Conservation (phyloP, 2,797 vertebrate species). For the Spea hammondii region DNA sequence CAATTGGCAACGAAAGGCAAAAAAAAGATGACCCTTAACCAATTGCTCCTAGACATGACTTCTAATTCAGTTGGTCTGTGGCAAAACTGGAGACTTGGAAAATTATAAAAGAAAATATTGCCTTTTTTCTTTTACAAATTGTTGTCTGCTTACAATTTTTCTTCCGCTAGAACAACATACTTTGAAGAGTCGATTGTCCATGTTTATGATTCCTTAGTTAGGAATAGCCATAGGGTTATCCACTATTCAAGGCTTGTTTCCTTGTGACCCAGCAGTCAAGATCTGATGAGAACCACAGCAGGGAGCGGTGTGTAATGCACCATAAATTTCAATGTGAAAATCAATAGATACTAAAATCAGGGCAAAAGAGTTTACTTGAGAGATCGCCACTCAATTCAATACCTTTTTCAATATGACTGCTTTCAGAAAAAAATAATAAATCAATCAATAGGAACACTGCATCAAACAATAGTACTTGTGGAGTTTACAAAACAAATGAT, state of each 20-base stretch:
- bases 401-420: slow-evolving; percentile 23
- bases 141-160: slow-evolving; percentile 63
- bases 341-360: slow-evolving; percentile 50
- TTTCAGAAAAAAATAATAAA: neutral
- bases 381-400: slow-evolving; percentile 40
- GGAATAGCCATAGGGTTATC: slow-evolving; percentile 76
- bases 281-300: slow-evolving; percentile 72
- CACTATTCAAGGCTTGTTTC: slow-evolving; percentile 78
- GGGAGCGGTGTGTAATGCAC: slow-evolving; percentile 72
- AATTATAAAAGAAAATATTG: slow-evolving; percentile 66
- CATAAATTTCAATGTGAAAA: slow-evolving; percentile 78
- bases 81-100: slow-evolving; percentile 64
- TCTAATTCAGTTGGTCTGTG: slow-evolving; percentile 64
- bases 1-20: slow-evolving; percentile 62
- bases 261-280: slow-evolving; percentile 67
- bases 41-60: slow-evolving; percentile 63
- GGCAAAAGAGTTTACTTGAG: slow-evolving; percentile 44
- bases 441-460: neutral
- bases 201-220: slow-evolving; percentile 69
- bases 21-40: slow-evolving; percentile 67
- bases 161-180: slow-evolving; percentile 59
- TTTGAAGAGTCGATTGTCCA: slow-evolving; percentile 59
- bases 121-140: slow-evolving; percentile 57
- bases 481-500: slow-evolving; percentile 17
- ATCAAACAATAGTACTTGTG: slow-evolving; percentile 1